These are phyloP conservation scores for Trichomycterus rosablanca DNA, from an alignment of 2,113 vertebrate genomes.

Conservation along the genomic window DNA sequence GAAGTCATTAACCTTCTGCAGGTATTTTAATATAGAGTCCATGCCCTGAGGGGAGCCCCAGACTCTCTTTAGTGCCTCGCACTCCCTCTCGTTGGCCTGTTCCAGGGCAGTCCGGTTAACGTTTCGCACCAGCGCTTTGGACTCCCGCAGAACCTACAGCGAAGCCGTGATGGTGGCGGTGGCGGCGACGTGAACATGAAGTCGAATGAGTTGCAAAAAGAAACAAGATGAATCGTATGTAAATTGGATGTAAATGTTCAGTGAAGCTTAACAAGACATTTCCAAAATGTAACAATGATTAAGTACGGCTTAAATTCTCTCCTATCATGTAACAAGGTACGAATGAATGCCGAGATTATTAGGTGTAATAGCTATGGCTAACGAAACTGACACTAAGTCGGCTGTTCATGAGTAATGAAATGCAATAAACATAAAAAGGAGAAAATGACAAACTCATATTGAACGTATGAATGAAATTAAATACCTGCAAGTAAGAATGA, in stretches of 20 bases:
- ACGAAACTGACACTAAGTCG: too few species aligned
- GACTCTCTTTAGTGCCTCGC: slow-evolving; percentile 88
- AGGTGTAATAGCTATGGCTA: too few species aligned
- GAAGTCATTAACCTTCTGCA: slow-evolving; percentile 89
- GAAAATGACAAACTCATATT: slow-evolving; percentile 11
- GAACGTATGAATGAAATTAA: slow-evolving; percentile 29
- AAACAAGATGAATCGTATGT: slow-evolving; percentile 41
- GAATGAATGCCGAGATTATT: too few species aligned
- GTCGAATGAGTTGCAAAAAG: slow-evolving; percentile 27
- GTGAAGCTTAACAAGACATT: slow-evolving; percentile 23
- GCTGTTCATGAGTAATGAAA: slow-evolving; percentile 32
- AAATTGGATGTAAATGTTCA: slow-evolving; percentile 41
- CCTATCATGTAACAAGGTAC: background rate
- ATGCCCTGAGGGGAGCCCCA: slow-evolving; percentile 95
- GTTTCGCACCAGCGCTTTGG: slow-evolving; percentile 89
- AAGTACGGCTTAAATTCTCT: background rate
- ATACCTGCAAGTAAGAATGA: too few species aligned
- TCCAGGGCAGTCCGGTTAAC: slow-evolving; percentile 83
- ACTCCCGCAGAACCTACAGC: slow-evolving; percentile 89
- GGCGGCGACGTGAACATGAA: slow-evolving; percentile 23
- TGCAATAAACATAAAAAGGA: slow-evolving; percentile 1
- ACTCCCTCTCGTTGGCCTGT: slow-evolving; percentile 91
- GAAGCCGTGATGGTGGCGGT: slow-evolving; percentile 7
- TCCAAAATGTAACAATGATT: background rate
- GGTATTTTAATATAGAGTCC: slow-evolving; percentile 89